phyloP scores from a whole-genome alignment of 2,888 invertebrate genomes.

The Creontiades dilutus region DNA sequence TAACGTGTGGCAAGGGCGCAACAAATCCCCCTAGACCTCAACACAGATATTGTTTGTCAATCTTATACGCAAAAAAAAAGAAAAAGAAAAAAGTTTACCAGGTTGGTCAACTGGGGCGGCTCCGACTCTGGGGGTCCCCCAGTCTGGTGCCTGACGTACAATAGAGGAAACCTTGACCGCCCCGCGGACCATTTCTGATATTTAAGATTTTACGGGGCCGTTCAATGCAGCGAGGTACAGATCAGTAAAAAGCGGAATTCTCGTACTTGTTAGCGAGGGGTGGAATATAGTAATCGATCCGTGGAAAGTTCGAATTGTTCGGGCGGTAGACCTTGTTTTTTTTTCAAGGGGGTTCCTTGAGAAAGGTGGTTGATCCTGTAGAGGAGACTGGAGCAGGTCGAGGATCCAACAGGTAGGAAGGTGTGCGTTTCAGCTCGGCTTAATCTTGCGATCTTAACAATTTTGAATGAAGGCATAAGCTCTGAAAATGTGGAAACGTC shows the following conservation, averaged over 20 bases:
- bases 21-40: constrained; percentile 53
- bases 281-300: not conserved
- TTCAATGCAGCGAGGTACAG: not conserved
- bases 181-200: not conserved
- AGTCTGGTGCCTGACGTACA: constrained; percentile 30
- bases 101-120: constrained; percentile 44
- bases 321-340: not conserved
- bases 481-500: too few species aligned
- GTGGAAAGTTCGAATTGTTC: constrained; percentile 18
- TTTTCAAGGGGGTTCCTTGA: not conserved
- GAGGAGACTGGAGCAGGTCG: not conserved
- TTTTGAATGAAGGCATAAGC: too few species aligned
- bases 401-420: not conserved
- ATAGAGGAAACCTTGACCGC: constrained; percentile 24
- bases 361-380: not conserved
- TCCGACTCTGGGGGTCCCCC: not conserved
- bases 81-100: constrained; percentile 1
- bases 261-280: not conserved
- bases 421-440: not conserved
- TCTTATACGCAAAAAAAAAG: constrained; percentile 16
- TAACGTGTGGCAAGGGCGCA: constrained; percentile 57
- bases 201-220: constrained; percentile 15
- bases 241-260: not conserved
- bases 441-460: too few species aligned
- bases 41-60: constrained; percentile 52